A percentile compares a stretch with the other conserved stretches of the same genome.
Conservation (phyloP, 2,113 vertebrate genomes). For the Centropus bengalensis region DNA sequence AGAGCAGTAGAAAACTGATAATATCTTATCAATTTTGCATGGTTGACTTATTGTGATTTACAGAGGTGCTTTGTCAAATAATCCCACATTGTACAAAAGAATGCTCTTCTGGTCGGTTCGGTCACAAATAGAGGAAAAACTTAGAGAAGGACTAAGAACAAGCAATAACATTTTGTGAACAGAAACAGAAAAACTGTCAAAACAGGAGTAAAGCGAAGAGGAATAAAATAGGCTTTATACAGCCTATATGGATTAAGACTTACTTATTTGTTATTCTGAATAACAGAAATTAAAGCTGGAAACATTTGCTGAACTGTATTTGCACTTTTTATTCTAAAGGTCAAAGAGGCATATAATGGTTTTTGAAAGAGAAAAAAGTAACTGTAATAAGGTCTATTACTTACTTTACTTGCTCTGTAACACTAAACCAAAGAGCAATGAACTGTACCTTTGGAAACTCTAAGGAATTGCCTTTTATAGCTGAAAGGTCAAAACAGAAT, state of each 20-base stretch:
- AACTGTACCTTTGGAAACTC: constrained; percentile 65
- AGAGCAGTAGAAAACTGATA: not conserved
- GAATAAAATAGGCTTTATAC: constrained; percentile 3
- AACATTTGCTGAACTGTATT: constrained; percentile 40
- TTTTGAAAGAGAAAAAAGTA: constrained; percentile 22
- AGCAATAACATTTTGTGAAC: not conserved
- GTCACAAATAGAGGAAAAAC: not conserved
- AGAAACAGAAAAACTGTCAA: not conserved
- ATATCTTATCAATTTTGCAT: not conserved
- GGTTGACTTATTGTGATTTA: not conserved
- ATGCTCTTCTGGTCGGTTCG: not conserved
- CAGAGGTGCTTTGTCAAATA: not conserved
- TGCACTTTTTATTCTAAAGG: constrained; percentile 43
- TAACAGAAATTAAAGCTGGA: constrained; percentile 47
- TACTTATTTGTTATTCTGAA: not conserved
- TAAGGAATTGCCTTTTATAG: constrained; percentile 70
- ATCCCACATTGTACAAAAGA: not conserved
- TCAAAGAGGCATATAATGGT: constrained; percentile 10
- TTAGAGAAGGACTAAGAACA: not conserved
- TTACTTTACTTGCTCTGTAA: constrained; percentile 36
- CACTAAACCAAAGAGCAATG: constrained; percentile 54
- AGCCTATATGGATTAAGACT: constrained; percentile 15
- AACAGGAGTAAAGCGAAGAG: not conserved
- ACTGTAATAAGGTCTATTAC: constrained; percentile 20
- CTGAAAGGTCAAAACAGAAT: constrained; percentile 57